These are phyloP conservation scores for Nebria ingens DNA, from an alignment of 1,140 invertebrate species.

Conservation along the genomic window DNA sequence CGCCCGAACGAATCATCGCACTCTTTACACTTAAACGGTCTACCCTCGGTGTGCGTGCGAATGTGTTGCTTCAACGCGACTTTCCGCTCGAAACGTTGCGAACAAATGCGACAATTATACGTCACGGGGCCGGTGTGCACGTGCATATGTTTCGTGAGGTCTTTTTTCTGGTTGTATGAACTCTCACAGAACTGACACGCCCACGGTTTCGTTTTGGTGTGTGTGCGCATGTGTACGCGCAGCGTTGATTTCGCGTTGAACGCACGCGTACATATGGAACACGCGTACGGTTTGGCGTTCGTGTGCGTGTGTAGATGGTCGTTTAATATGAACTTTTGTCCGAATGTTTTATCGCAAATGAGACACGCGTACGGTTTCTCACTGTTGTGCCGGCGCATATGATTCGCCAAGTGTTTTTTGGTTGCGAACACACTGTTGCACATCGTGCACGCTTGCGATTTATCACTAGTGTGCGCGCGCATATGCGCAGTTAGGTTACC, in stretches of 20 bases:
- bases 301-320: slow-evolving; percentile 63
- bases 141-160: slow-evolving; percentile 65
- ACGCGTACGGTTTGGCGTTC: slow-evolving; percentile 64
- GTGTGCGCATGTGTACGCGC: slow-evolving; percentile 73
- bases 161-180: slow-evolving; percentile 74
- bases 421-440: slow-evolving; percentile 75
- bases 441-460: slow-evolving; percentile 67
- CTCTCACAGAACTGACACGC: slow-evolving; percentile 74
- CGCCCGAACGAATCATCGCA: slow-evolving; percentile 56
- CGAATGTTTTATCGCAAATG: slow-evolving; percentile 78
- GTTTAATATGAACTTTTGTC: slow-evolving; percentile 66
- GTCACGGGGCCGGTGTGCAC: slow-evolving; percentile 62
- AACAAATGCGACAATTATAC: slow-evolving; percentile 70
- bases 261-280: slow-evolving; percentile 64
- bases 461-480: slow-evolving; percentile 71
- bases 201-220: slow-evolving; percentile 69
- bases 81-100: slow-evolving; percentile 71
- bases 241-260: slow-evolving; percentile 86
- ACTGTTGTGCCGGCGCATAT: slow-evolving; percentile 79
- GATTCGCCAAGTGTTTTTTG: slow-evolving; percentile 72
- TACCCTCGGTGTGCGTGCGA: slow-evolving; percentile 56
- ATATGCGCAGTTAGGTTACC: slow-evolving; percentile 75
- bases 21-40: slow-evolving; percentile 60
- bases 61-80: slow-evolving; percentile 72
- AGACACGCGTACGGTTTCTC: slow-evolving; percentile 78